Evolutionary conservation across 2,797 vertebrate genomes (phyloP), one percentile per base, ranked within the genome.

Genomic region (Spondyliosoma cantharus): DNA sequence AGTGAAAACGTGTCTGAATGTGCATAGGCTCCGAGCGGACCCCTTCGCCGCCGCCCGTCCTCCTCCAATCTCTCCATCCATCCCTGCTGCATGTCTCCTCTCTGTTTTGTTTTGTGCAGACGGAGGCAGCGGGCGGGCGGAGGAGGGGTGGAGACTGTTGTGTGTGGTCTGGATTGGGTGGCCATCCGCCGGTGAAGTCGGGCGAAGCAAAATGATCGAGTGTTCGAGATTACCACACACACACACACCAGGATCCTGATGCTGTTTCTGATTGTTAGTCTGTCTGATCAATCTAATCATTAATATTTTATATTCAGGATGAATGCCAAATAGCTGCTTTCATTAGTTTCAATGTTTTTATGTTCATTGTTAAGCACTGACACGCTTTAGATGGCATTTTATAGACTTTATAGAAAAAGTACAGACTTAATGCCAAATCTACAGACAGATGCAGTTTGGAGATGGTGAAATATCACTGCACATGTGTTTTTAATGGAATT

Each of bases 1-100:
- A 94, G 92, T 88, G 94, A 95, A 95, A 96, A 95, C 94, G 94
- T 95, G 95, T 95, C 83, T 69, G 68, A 89, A 83, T 27, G 87
- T 77, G 83, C 91, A 91, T 95, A 92, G 52, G 13, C 92, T 89
- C 80, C 20, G 11, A 81, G 60, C 9, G 49, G 85, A 82, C 81
- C 86, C 62, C 86, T 20, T 29, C 69, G 82, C 78, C 22, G 25
- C 74, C 66, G 0, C 80, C 82, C 66, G 43, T 85, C 50, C 76
- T 82, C 79, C 32, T 50, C 53, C 90, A 90, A 85, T 90, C 84
- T 89, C 80, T 82, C 83, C 82, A 78, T 89, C 86, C 89, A 81
- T 71, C 85, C 78, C 70, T 7, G 81, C 82, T 70, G n/a, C 68
- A 52, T 74, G 86, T 89, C 87, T 88, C 78, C 82, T 78, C 32